Evolutionary conservation across 2,113 vertebrate genomes (phyloP).

Genomic region (Chaenogobius annularis): DNA sequence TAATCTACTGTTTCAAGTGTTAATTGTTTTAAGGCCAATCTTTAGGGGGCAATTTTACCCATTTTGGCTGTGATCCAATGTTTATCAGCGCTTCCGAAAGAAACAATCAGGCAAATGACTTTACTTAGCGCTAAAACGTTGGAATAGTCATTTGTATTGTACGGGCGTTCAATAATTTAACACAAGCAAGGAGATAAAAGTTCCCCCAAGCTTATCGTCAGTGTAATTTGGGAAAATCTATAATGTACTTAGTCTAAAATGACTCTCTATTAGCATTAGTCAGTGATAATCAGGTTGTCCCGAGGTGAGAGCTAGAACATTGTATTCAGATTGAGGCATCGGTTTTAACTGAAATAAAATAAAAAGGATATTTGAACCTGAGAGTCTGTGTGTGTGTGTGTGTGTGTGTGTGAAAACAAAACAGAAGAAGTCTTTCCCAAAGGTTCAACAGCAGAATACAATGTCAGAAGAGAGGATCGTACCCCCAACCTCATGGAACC

Average conservation of each 20-base stretch:
- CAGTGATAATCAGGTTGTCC: constrained; percentile 41
- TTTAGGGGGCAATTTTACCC: constrained; percentile 20
- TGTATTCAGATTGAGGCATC: constrained; percentile 19
- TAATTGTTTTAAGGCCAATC: constrained; percentile 49
- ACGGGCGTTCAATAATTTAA: constrained; percentile 21
- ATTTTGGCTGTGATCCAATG: constrained; percentile 20
- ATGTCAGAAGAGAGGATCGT: not conserved
- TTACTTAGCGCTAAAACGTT: constrained; percentile 32
- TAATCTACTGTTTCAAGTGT: constrained; percentile 13
- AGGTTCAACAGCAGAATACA: not conserved
- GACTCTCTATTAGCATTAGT: constrained; percentile 32
- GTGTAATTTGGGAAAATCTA: constrained; percentile 3
- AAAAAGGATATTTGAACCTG: constrained; percentile 45
- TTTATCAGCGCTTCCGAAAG: constrained; percentile 24
- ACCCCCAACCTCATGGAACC: not conserved
- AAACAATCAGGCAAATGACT: constrained; percentile 11
- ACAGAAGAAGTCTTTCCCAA: not conserved
- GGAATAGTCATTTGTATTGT: constrained; percentile 34
- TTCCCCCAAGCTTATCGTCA: not conserved
- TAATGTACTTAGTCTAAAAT: constrained; percentile 26
- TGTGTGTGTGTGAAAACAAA: too few relatives aligned
- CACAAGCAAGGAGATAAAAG: constrained; percentile 16
- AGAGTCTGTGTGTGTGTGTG: constrained; percentile 23
- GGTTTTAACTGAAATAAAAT: constrained; percentile 33
- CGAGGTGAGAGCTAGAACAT: constrained; percentile 31